phyloP scores from a whole-genome alignment of 35 echinoderm and acorn worm genomes.

The Patiria miniata region DNA sequence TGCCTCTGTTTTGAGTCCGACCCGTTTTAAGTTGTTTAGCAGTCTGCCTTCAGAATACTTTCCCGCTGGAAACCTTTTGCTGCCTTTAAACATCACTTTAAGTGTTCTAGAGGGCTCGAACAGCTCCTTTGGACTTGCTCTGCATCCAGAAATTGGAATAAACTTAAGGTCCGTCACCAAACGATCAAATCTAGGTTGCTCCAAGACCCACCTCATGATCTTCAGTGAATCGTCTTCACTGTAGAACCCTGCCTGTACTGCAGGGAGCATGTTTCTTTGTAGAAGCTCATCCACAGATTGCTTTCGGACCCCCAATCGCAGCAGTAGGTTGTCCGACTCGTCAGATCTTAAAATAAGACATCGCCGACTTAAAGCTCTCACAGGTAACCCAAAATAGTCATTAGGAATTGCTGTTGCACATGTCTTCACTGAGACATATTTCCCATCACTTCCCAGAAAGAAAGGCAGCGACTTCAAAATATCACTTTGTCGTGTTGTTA shows the following conservation, averaged over 20 bases:
- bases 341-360: background rate
- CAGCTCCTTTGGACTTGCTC: background rate
- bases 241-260: conserved; percentile 1
- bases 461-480: background rate
- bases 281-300: background rate
- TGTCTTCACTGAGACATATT: background rate
- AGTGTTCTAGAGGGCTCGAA: background rate
- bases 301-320: background rate
- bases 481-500: background rate
- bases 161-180: background rate
- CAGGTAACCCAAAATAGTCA: background rate
- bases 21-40: background rate
- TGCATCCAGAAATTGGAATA: background rate
- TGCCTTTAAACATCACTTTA: background rate
- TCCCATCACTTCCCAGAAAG: background rate
- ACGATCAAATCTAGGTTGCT: background rate
- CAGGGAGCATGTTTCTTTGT: background rate
- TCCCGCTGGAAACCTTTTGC: background rate
- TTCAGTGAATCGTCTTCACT: background rate
- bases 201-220: conserved; percentile 27
- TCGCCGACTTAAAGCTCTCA: background rate
- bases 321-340: background rate
- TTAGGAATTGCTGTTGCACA: background rate
- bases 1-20: background rate
- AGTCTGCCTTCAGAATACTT: conserved; percentile 5